Base-by-base conservation (phyloP, 2,113 vertebrate species). In the Collichthys lucidus region DNA sequence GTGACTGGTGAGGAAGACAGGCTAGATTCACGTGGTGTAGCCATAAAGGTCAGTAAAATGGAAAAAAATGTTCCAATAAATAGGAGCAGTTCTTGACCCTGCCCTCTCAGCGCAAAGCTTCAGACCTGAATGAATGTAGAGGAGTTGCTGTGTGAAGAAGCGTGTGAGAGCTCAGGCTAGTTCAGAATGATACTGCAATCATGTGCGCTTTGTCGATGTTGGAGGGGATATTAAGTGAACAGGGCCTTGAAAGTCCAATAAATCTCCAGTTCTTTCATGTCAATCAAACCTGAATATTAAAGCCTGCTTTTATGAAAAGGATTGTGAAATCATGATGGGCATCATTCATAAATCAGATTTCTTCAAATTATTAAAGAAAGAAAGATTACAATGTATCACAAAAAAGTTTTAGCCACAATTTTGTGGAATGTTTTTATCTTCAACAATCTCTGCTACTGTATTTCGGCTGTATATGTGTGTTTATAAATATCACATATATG, bases 51-150 rank as follows among this genome's bases (percentile, higher is more conserved):
- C 72, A 15, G 15, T 17, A 22, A 76, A 76, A 59, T 65, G 47
- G 35, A 70, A 40, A 35, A 83, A 74, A 76, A 77, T 52, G n/a
- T 63, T 65, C 47, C 14, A 5, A 70, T 68, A 71, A 87, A 84
- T 63, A 40, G 64, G 26, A 73, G 65, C 61, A 40, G 67, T 81
- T 85, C 80, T 90, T 87, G 82, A 87, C 68, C 72, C 35, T 68
- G 57, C 47, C 53, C 49, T 77, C 77, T 77, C 64, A 79, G 47
- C 56, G 73, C 29, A 73, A 77, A 79, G 57, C 82, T 69, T 63
- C 19, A 76, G 68, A 65, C 42, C 46, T n/a, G 57, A 62, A 57
- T 84, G 66, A 88, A 83, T 68, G 66, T 19, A 70, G 62, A 74
- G 0, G 0, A 65, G 67, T 3, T 52, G 60, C 31, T 60, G 26